Percentiles rank a stretch among this genome's conserved stretches.
These are phyloP conservation scores for Cottoperca gobio DNA, from an alignment of 2,797 vertebrate genomes.

Conservation along the genomic window DNA sequence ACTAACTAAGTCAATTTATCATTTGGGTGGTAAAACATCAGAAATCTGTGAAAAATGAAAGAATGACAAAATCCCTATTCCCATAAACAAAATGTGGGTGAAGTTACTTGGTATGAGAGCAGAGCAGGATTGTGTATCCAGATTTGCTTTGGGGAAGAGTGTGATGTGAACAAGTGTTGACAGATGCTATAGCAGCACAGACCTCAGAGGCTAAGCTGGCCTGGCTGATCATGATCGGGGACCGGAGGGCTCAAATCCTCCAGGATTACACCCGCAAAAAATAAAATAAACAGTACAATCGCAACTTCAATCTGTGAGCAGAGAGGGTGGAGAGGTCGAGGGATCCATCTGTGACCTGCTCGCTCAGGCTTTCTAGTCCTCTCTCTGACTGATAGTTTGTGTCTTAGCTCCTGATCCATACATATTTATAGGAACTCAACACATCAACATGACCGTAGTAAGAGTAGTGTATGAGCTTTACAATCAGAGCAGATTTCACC, in stretches of 20 bases:
- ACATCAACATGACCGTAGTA: not conserved
- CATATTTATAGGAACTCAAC: not conserved
- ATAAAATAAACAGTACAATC: constrained; percentile 31
- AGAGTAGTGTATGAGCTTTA: not conserved
- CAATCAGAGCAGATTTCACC: not conserved
- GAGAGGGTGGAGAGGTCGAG: not conserved
- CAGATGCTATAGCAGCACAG: constrained; percentile 54
- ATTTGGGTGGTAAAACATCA: too few relatives aligned
- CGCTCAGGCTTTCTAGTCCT: not conserved
- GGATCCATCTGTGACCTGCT: not conserved
- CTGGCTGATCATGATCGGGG: constrained; percentile 35
- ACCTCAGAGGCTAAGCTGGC: constrained; percentile 44
- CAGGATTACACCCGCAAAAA: constrained; percentile 66
- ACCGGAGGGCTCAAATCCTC: constrained; percentile 44
- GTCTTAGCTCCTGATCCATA: not conserved
- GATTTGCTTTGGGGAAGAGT: constrained; percentile 3
- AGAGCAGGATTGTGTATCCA: not conserved
- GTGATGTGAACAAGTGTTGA: constrained; percentile 25
- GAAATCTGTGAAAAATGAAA: too few relatives aligned
- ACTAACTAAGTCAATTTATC: too few relatives aligned
- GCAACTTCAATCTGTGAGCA: constrained; percentile 38
- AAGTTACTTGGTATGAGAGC: not conserved
- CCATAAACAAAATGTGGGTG: not conserved
- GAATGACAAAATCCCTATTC: too few relatives aligned
- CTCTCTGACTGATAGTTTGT: not conserved